Base-by-base conservation (phyloP, 2,888 invertebrate genomes). In the Agrypnus murinus region DNA sequence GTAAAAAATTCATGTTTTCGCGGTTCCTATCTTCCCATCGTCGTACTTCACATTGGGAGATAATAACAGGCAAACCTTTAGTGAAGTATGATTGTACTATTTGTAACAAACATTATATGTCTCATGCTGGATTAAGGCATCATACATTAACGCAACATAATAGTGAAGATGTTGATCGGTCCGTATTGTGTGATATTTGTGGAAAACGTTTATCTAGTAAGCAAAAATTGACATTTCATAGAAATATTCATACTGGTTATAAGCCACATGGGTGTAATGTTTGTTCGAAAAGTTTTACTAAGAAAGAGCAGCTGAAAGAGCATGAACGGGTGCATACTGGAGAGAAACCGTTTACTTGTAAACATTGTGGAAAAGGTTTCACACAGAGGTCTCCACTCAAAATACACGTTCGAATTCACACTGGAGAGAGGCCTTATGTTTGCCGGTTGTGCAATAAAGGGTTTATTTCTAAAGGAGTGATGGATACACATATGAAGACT, bases 381-480 rank as follows among this genome's bases (percentile, higher is more conserved):
- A 71, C 88, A 25, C 89, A 90, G 82, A 87, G 89, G 76, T 88
- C 88, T 80, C 88, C 89, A 79, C 82, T 90, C 76, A 88, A 87
- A 46, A 84, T 90, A 55, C 90, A 90, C 84, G 88, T 89, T 89
- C 90, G 84, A 87, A 88, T 80, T 90, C 90, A 45, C 88, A 90
- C 84, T 10, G 48, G 48, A 2, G 48, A 48, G 10, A 48, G 15
- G 10, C 48, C 48, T 10, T 48, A 48, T 48, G 86, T 88, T 66
- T 84, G 84, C 58, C 76, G 78, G 15, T 72, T 82, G 7, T 84
- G 84, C 59, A 75, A 76, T 6, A 83, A 79, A 70, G 82, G 83
- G 0, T 84, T 83, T 68, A 80, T 81, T 57, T 82, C 83, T 6
- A 83, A 82, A 69, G 81, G 80, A 5, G 80, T 81, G 2, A 77